Conservation (phyloP, 2,113 vertebrate species). For the Cephalophus harveyi region DNA sequence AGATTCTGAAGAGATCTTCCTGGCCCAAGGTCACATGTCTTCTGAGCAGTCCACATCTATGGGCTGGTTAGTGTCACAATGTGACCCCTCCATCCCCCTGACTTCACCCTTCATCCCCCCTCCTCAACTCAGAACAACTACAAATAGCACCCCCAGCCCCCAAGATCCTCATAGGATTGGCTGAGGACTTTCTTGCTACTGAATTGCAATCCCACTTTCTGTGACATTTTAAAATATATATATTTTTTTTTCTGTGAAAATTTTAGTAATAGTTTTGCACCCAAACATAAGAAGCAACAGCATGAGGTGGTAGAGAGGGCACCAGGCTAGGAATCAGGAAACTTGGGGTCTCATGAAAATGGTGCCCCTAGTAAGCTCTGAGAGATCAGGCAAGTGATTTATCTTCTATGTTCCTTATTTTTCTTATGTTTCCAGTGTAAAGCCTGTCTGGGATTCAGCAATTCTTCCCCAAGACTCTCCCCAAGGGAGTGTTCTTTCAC, state of each 20-base stretch:
- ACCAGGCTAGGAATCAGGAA: neutral
- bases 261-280: neutral
- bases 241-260: neutral
- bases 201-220: neutral
- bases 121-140: neutral
- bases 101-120: fast-evolving
- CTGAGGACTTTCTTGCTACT: neutral
- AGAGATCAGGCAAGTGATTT: neutral
- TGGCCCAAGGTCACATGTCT: neutral
- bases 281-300: neutral
- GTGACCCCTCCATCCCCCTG: neutral
- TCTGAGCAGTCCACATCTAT: neutral
- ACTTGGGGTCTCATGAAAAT: neutral
- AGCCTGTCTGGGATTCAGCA: neutral
- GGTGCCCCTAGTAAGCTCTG: neutral
- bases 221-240: neutral
- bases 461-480: neutral
- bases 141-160: neutral
- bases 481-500: neutral
- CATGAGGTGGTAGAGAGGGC: neutral
- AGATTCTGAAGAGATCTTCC: neutral
- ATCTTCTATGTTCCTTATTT: neutral
- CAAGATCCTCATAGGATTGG: neutral
- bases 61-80: neutral
- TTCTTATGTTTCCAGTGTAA: neutral